phyloP scores from a whole-genome alignment of 2,888 invertebrate genomes.

The Drosophila setosimentum region DNA sequence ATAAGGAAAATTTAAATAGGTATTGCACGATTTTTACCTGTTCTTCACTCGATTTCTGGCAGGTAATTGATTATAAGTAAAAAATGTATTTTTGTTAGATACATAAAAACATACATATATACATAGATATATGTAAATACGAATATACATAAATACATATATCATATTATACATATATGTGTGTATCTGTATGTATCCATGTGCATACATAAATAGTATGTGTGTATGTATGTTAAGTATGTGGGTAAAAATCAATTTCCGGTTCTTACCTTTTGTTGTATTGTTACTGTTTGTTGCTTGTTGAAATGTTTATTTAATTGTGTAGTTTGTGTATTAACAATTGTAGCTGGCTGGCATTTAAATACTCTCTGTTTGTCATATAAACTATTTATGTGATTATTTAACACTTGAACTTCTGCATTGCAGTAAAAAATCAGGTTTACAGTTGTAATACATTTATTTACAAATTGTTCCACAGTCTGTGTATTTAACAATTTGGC shows the following conservation, averaged over 20 bases:
- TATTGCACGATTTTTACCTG: neutral
- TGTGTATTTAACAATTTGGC: slow-evolving; percentile 31
- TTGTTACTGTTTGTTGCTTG: slow-evolving; percentile 31
- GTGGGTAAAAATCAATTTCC: slow-evolving; percentile 64
- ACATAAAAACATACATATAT: slow-evolving; percentile 10
- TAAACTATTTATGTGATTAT: slow-evolving; percentile 61
- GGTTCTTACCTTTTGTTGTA: slow-evolving; percentile 60
- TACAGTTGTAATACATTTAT: slow-evolving; percentile 51
- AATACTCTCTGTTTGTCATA: slow-evolving; percentile 30
- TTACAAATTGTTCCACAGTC: slow-evolving; percentile 42
- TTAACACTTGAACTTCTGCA: slow-evolving; percentile 50
- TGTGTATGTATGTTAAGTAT: slow-evolving; percentile 14
- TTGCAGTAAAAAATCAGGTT: slow-evolving; percentile 52
- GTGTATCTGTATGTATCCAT: neutral
- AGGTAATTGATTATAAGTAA: slow-evolving; percentile 5
- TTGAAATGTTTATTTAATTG: slow-evolving; percentile 19
- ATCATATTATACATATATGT: slow-evolving; percentile 1
- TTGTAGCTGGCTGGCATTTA: slow-evolving; percentile 43
- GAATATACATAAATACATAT: slow-evolving; percentile 7
- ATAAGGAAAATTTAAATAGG: neutral
- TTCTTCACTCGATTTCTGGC: neutral
- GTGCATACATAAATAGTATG: slow-evolving; percentile 11
- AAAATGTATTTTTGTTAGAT: slow-evolving; percentile 28
- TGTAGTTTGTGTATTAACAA: slow-evolving; percentile 58
- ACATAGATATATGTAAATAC: slow-evolving; percentile 1